phyloP scores from a whole-genome alignment of 2,113 vertebrate genomes.

The Felis catus region DNA sequence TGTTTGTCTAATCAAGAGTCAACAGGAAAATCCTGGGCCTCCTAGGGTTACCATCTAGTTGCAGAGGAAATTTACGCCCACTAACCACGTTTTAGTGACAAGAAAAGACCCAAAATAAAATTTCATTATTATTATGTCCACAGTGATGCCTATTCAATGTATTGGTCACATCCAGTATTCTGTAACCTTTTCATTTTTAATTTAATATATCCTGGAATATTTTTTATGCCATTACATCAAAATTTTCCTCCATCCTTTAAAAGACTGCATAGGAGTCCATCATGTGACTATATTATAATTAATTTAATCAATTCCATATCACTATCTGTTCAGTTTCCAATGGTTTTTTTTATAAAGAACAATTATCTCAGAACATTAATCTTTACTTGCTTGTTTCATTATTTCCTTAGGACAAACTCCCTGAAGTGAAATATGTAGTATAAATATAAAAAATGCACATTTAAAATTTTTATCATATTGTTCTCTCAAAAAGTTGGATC shows the following conservation, averaged over 20 bases:
- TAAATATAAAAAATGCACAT: background rate
- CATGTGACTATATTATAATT: background rate
- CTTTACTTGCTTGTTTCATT: background rate
- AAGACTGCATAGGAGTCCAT: background rate
- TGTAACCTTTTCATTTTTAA: background rate
- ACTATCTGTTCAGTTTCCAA: background rate
- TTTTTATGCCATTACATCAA: background rate
- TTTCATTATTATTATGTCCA: background rate
- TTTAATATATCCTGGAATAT: background rate
- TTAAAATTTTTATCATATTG: conserved; percentile 1
- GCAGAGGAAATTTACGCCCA: background rate
- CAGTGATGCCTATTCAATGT: background rate
- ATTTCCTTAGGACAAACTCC: background rate
- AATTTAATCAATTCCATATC: background rate
- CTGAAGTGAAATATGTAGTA: background rate
- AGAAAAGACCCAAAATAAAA: background rate
- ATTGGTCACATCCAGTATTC: background rate
- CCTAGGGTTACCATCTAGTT: background rate
- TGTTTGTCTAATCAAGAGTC: background rate
- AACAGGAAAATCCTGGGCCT: background rate
- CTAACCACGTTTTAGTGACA: background rate
- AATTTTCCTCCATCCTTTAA: background rate
- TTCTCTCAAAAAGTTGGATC: conserved; percentile 30
- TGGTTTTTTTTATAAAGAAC: conserved; percentile 11
- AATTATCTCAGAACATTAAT: background rate